Conservation (phyloP, 2,888 invertebrate species). For the Drosophila engyochracea region DNA sequence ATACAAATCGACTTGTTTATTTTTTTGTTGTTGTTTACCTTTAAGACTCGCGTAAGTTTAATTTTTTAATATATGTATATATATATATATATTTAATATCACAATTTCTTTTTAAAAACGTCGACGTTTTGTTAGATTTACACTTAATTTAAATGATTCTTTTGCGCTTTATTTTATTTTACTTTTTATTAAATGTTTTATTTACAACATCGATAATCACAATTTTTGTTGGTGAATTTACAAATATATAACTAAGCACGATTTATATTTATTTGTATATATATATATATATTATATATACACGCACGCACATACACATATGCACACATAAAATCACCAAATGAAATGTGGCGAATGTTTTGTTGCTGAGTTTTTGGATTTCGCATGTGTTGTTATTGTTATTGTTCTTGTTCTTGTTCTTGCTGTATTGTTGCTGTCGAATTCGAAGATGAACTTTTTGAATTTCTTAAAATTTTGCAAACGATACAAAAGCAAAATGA, state of each 20-base stretch:
- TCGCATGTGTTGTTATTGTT: slow-evolving; percentile 29
- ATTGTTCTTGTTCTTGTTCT: slow-evolving; percentile 23
- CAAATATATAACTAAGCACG: slow-evolving; percentile 47
- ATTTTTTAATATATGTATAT: slow-evolving; percentile 29
- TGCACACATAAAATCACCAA: slow-evolving; percentile 47
- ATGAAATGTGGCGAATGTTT: slow-evolving; percentile 61
- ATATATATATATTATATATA: slow-evolving; percentile 28
- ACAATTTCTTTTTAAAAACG: slow-evolving; percentile 79
- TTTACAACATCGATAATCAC: slow-evolving; percentile 67
- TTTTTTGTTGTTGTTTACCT: slow-evolving; percentile 22
- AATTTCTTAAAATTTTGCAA: slow-evolving; percentile 76
- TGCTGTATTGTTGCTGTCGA: slow-evolving; percentile 34
- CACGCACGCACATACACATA: slow-evolving; percentile 32
- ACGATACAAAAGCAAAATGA: slow-evolving; percentile 82
- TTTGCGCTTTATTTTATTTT: slow-evolving; percentile 29
- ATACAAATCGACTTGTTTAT: slow-evolving; percentile 53
- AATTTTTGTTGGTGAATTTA: slow-evolving; percentile 54
- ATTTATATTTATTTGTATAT: slow-evolving; percentile 37
- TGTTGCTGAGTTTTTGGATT: slow-evolving; percentile 48
- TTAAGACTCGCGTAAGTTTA: slow-evolving; percentile 47
- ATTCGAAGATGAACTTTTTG: slow-evolving; percentile 64
- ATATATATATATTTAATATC: slow-evolving; percentile 69
- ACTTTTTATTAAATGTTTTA: slow-evolving; percentile 38
- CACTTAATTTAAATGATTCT: slow-evolving; percentile 65
- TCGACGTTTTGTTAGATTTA: slow-evolving; percentile 74